Percentiles rank a stretch among this genome's conserved stretches.
Conservation (phyloP, 1,140 invertebrate genomes). For the Drosophila dunni region DNA sequence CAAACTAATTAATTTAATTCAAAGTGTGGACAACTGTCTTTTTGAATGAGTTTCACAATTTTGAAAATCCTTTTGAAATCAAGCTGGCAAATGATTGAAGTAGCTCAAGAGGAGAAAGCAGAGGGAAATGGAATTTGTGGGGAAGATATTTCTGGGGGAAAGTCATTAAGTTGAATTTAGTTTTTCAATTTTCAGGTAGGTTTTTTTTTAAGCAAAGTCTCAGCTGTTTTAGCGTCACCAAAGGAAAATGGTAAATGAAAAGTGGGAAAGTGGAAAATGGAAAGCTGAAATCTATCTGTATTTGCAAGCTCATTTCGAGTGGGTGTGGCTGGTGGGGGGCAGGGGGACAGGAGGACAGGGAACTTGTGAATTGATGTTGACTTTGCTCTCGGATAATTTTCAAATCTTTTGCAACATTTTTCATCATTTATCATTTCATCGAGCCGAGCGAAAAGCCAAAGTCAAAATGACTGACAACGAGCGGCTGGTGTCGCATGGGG, state of each 20-base stretch:
- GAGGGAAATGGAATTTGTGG: neutral
- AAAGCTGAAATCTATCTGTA: conserved; percentile 31
- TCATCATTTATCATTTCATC: conserved; percentile 85
- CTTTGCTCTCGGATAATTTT: conserved; percentile 79
- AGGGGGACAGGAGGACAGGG: neutral
- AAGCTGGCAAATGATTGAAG: neutral
- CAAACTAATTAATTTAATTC: conserved; percentile 39
- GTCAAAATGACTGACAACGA: conserved; percentile 83
- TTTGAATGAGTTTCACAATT: conserved; percentile 30
- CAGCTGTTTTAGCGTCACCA: conserved; percentile 28
- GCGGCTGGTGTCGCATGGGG: conserved; percentile 61
- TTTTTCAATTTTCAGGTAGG: conserved; percentile 24
- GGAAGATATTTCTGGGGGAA: neutral
- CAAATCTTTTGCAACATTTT: conserved; percentile 81
- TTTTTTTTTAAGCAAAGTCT: neutral
- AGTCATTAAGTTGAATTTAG: conserved; percentile 38
- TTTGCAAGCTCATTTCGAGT: conserved; percentile 70
- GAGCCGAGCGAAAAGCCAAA: conserved; percentile 65
- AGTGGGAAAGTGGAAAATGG: neutral
- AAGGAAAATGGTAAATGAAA: conserved; percentile 12
- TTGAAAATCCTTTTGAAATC: conserved; percentile 6
- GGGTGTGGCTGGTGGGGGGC: neutral
- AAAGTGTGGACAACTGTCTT: conserved; percentile 43
- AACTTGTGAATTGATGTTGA: conserved; percentile 65
- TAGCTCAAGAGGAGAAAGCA: too few relatives aligned